A percentile compares a stretch with the other conserved stretches of the same genome.
Evolutionary conservation across 2,797 vertebrate genomes (phyloP).

Genomic region (Erethizon dorsatum): DNA sequence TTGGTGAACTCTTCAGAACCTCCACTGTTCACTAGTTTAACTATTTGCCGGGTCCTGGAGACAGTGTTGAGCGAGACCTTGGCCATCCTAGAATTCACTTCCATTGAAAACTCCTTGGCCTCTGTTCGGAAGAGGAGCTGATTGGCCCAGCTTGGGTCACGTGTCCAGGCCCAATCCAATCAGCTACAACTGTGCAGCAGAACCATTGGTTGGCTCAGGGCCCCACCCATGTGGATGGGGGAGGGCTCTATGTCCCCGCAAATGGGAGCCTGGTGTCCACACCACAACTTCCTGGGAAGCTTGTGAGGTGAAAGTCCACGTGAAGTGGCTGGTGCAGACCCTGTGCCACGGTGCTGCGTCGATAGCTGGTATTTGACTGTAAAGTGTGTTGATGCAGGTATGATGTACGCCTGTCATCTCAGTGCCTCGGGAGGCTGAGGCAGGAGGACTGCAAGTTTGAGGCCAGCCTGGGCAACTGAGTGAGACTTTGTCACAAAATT

Average conservation of each 20-base stretch:
- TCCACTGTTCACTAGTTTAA: neutral
- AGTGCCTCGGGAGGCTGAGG: neutral
- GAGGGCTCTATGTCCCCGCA: neutral
- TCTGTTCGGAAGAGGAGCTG: neutral
- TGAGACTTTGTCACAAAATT: neutral
- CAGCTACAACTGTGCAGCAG: too few species aligned
- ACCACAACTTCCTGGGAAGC: neutral
- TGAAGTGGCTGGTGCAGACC: neutral
- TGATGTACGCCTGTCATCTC: neutral
- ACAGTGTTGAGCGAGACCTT: neutral
- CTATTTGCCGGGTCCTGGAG: neutral
- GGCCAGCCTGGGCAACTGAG: neutral
- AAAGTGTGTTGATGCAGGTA: neutral
- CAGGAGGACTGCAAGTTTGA: neutral
- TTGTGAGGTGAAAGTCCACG: neutral
- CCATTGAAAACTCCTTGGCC: neutral
- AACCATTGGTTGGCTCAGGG: neutral
- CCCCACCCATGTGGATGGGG: neutral
- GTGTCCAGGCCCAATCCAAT: neutral
- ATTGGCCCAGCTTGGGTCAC: neutral
- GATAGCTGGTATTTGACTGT: neutral
- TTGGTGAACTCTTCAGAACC: neutral
- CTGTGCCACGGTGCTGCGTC: accelerated
- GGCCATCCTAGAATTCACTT: neutral
- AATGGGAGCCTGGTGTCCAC: neutral